Base-by-base conservation (phyloP, 2,888 invertebrate species). In the Erebia ligea region DNA sequence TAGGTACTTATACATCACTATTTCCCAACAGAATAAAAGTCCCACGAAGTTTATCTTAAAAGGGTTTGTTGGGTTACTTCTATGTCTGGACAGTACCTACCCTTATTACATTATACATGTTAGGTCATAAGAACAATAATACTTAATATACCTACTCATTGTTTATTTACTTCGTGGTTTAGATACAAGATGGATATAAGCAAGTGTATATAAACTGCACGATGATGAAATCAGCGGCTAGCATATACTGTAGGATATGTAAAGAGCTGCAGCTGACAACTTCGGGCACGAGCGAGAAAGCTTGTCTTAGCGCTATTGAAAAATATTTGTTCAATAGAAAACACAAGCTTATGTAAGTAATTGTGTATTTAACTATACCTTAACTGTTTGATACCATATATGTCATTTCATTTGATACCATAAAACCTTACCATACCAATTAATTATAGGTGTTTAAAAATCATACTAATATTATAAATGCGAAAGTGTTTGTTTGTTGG, bases 151-250 rank as follows among this genome's bases (percentile, higher is more conserved):
- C n/a, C n/a, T n/a, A n/a, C n/a, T 3, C 1, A 21, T 1, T 11
- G 17, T 40, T n/a, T 2, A 9, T 54, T 67, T 34, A 59, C 15
- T 34, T 5, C 67, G 21, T 69, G 68, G 75, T 91, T 71, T 82
- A 95, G 95, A 86, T 94, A 73, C 84, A 86, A 76, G 85, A 91
- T 70, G 88, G 93, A 15, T 95, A 95, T 74, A 94, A 94, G 80
- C 94, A 95, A 71, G 94, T 97, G 13, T 97, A 96, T 82, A 91
- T 98, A 0, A 99, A 99, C 88, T 99, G 99, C 82, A 98, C 98
- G 73, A 95, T 96, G 75, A 95, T 98, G 83, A 97, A 97, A 81
- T 97, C 97, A n/a, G 96, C 98, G 0, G 94, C 95, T 0, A 94
- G 96, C 54, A 96, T 99, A 75, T 99, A 96, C 88, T 95, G 95